phyloP scores from a whole-genome alignment of 2,888 invertebrate species.

The Coelopa pilipes region DNA sequence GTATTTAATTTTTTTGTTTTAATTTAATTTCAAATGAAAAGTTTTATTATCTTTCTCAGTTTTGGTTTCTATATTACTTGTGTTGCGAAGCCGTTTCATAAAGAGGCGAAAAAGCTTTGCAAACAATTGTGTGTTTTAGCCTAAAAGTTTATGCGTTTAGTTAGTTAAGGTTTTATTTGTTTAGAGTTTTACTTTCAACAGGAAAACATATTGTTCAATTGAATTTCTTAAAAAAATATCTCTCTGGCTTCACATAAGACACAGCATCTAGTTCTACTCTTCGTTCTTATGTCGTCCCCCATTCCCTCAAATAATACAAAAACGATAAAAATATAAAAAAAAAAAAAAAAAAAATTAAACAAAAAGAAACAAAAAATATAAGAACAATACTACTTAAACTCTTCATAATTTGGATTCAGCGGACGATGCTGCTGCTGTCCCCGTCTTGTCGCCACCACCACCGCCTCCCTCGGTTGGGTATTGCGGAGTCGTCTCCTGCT shows the following conservation, averaged over 20 bases:
- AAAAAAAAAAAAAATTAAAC: neutral
- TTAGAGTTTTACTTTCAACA: conserved; percentile 1
- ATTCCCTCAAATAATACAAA: neutral
- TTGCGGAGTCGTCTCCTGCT: conserved; percentile 51
- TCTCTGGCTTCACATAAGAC: conserved; percentile 18
- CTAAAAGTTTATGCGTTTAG: conserved; percentile 23
- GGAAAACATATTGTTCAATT: neutral
- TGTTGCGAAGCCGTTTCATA: conserved; percentile 26
- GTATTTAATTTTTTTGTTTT: neutral
- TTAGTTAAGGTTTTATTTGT: conserved; percentile 18
- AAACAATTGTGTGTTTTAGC: conserved; percentile 11
- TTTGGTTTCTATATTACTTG: conserved; percentile 5
- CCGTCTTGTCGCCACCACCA: conserved; percentile 26
- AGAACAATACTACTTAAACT: conserved; percentile 11
- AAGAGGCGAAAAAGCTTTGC: conserved; percentile 24
- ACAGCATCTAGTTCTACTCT: neutral
- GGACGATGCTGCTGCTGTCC: conserved; percentile 24
- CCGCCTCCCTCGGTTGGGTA: conserved; percentile 43
- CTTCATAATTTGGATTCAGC: conserved; percentile 61
- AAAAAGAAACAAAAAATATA: neutral
- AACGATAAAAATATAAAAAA: too few species aligned
- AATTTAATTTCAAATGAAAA: conserved; percentile 5
- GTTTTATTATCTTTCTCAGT: neutral
- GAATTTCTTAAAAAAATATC: conserved; percentile 27
- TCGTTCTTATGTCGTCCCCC: neutral